Evolutionary conservation across 2,113 vertebrate species (phyloP), one percentile per base, ranked within the genome.

Genomic region (Pleuronectes platessa): DNA sequence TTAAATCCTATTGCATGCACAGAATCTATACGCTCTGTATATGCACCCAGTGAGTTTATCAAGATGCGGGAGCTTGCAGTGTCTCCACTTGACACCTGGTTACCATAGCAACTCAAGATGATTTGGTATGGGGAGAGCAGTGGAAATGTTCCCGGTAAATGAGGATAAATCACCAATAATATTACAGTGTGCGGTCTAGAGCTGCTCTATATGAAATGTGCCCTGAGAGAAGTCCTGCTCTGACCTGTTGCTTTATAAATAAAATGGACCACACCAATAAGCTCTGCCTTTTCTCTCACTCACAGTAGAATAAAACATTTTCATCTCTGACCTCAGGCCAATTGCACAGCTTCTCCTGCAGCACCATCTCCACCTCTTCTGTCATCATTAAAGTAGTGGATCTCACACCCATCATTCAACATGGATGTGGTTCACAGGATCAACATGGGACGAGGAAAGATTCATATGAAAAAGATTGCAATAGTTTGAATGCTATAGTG

Each of bases 101-200:
- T 78, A 47, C 84, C 74, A 86, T 84, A 59, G 83, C 61, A 83
- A 90, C 83, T 2, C 5, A 35, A 42, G 64, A 67, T 51, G 63
- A 60, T 64, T 81, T 27, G 72, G 71, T 27, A 47, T 17, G 4
- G 54, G 55, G 53, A 59, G 26, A 69, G 59, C 60, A 47, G 82
- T 42, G 8, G 66, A 37, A 74, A 65, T 77, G 18, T 60, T 47
- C 26, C 42, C 20, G 45, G 17, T 14, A 64, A 60, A 86, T 81
- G 49, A 70, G 79, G 61, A 83, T 85, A 68, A 75, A 90, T 85
- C 66, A 76, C 68, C 54, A 31, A 14, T 51, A 27, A 65, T 49
- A 65, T 65, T 10, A 24, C 13, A 65, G 8, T 11, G 42, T 15
- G 35, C 1, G 47, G 47, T 51, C 47, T 45, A 17, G 45, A 27